Percentiles rank a stretch among this genome's conserved stretches.
These are phyloP conservation scores for Tricholauxania praeusta DNA, from an alignment of 2,888 invertebrate genomes.

Conservation along the genomic window DNA sequence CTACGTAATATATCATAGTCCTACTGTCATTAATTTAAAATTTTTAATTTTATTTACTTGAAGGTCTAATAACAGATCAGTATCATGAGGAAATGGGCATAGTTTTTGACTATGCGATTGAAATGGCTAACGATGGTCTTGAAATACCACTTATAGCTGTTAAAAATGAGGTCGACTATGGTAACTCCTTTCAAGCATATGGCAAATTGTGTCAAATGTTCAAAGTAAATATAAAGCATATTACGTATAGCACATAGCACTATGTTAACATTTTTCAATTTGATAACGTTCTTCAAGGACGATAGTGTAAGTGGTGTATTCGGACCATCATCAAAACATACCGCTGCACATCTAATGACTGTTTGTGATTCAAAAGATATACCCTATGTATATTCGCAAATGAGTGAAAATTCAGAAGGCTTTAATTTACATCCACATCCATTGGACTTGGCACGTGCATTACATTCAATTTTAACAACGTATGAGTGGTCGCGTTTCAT, in stretches of 20 bases:
- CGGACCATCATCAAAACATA: slow-evolving; percentile 79
- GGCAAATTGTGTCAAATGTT: slow-evolving; percentile 70
- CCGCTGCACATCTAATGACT: slow-evolving; percentile 83
- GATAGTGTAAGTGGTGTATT: slow-evolving; percentile 83
- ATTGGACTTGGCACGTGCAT: slow-evolving; percentile 74
- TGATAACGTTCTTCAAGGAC: slow-evolving; percentile 61
- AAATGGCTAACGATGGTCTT: slow-evolving; percentile 57
- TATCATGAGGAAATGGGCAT: slow-evolving; percentile 58
- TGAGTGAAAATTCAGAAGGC: slow-evolving; percentile 74
- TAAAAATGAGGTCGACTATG: slow-evolving; percentile 68
- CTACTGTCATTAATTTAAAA: too few relatives aligned
- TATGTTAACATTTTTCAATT: too few relatives aligned
- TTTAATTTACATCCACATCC: slow-evolving; percentile 81
- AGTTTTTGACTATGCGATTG: slow-evolving; percentile 63
- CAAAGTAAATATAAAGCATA: slow-evolving; percentile 64
- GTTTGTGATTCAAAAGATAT: slow-evolving; percentile 86
- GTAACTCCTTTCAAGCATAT: slow-evolving; percentile 71
- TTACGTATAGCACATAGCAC: not conserved
- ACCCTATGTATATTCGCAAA: slow-evolving; percentile 85
- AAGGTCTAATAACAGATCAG: slow-evolving; percentile 62
- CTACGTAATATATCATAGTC: too few relatives aligned
- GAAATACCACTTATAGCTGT: slow-evolving; percentile 52
- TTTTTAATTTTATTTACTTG: not conserved
- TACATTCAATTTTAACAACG: slow-evolving; percentile 76
- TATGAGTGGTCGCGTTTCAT: slow-evolving; percentile 88